These are phyloP conservation scores for Caenorhabditis auriculariae DNA, from an alignment of 2,888 invertebrate species.

Conservation along the genomic window DNA sequence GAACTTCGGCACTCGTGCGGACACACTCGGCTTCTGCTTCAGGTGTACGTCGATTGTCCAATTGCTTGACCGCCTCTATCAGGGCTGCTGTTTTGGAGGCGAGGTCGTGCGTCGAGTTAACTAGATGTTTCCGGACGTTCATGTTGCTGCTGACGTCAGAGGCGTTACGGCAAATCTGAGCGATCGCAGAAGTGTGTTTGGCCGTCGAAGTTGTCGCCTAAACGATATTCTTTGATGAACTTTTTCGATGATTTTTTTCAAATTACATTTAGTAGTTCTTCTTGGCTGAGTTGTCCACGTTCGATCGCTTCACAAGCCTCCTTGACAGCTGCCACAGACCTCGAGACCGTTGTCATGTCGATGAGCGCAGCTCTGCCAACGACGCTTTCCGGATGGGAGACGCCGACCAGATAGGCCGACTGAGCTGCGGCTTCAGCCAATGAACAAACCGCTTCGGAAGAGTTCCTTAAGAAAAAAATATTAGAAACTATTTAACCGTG, in stretches of 20 bases:
- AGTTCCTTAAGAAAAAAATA: constrained; percentile 63
- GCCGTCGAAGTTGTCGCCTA: constrained; percentile 88
- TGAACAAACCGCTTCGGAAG: constrained; percentile 84
- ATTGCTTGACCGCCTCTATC: constrained; percentile 86
- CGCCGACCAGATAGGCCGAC: constrained; percentile 89
- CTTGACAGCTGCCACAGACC: constrained; percentile 86
- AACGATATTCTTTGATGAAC: not conserved
- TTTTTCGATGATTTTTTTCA: not conserved
- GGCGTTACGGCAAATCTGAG: constrained; percentile 90
- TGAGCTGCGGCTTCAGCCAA: constrained; percentile 88
- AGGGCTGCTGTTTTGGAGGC: constrained; percentile 91
- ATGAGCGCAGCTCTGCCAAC: constrained; percentile 81
- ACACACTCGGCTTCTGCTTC: constrained; percentile 64
- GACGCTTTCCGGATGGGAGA: constrained; percentile 84
- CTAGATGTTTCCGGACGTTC: constrained; percentile 87
- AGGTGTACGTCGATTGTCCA: constrained; percentile 73
- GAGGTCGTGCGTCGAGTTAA: constrained; percentile 94
- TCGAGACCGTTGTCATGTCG: constrained; percentile 82
- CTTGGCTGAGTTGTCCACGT: constrained; percentile 30
- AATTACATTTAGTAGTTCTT: constrained; percentile 41
- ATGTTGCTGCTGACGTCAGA: constrained; percentile 86
- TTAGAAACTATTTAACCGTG: not conserved
- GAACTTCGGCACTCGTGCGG: constrained; percentile 79
- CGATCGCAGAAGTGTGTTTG: constrained; percentile 90
- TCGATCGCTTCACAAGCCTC: constrained; percentile 75